phyloP scores from a whole-genome alignment of 2,888 invertebrate species.

The Coelopa pilipes region DNA sequence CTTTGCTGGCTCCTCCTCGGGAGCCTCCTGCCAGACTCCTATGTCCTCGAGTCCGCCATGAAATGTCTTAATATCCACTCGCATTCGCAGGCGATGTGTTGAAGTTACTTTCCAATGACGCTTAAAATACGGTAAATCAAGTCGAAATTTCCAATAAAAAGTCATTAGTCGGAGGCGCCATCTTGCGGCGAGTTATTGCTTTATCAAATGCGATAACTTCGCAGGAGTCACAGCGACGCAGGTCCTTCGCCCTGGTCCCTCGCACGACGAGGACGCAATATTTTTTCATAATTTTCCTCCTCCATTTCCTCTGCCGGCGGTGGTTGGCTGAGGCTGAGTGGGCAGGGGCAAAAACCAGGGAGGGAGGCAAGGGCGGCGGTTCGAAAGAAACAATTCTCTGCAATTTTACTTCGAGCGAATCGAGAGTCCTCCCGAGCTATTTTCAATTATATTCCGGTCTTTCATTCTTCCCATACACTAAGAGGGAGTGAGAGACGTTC shows the following conservation, averaged over 20 bases:
- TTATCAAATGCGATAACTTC: conserved; percentile 4
- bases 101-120: not conserved
- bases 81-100: not conserved
- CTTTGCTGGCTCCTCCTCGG: no score
- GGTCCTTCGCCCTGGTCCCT: not conserved
- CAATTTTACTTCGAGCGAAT: conserved; percentile 3
- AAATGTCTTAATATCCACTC: no score
- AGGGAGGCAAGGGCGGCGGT: no score
- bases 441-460: conserved; percentile 39
- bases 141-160: conserved; percentile 4
- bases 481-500: not conserved
- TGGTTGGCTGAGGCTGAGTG: no score
- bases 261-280: not conserved
- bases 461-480: conserved; percentile 7
- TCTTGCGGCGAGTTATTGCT: conserved; percentile 15
- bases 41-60: no score
- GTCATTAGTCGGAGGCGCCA: not conserved
- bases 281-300: conserved; percentile 10
- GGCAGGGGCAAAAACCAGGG: no score
- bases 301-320: not conserved
- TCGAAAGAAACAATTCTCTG: not conserved
- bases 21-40: no score
- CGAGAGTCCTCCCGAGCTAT: conserved; percentile 26
- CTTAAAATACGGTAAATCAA: conserved; percentile 2
- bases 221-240: not conserved